Evolutionary conservation across 2,888 invertebrate genomes (phyloP).

Genomic region (Amphipyra berbera): DNA sequence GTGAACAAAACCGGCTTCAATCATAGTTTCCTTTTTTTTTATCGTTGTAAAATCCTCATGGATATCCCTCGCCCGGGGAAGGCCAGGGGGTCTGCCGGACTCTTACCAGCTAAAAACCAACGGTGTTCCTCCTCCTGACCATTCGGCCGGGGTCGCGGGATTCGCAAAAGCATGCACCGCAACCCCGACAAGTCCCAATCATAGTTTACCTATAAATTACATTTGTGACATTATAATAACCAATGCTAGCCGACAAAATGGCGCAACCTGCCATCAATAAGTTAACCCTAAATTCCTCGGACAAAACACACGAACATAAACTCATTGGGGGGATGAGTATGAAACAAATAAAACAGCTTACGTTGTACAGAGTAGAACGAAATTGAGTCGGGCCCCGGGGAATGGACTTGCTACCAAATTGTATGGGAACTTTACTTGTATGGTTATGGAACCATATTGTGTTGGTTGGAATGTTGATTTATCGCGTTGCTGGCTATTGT

Average conservation of each 20-base stretch:
- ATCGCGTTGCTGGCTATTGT: not conserved
- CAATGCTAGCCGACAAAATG: not conserved
- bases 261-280: constrained; percentile 10
- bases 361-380: constrained; percentile 33
- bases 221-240: not conserved
- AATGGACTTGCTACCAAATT: constrained; percentile 26
- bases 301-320: constrained; percentile 29
- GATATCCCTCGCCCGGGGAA: no score
- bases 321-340: constrained; percentile 38
- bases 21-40: no score
- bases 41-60: no score
- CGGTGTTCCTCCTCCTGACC: no score
- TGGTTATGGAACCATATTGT: constrained; percentile 9
- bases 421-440: constrained; percentile 35
- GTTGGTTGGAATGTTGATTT: constrained; percentile 29
- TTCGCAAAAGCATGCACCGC: no score
- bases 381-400: constrained; percentile 56
- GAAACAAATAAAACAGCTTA: constrained; percentile 57
- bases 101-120: no score
- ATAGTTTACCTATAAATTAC: not conserved
- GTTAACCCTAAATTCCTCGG: constrained; percentile 31
- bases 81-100: no score
- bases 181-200: not conserved
- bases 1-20: no score
- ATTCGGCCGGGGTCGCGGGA: no score